phyloP scores from a whole-genome alignment of 2,113 vertebrate species.

The Holacanthus passer region DNA sequence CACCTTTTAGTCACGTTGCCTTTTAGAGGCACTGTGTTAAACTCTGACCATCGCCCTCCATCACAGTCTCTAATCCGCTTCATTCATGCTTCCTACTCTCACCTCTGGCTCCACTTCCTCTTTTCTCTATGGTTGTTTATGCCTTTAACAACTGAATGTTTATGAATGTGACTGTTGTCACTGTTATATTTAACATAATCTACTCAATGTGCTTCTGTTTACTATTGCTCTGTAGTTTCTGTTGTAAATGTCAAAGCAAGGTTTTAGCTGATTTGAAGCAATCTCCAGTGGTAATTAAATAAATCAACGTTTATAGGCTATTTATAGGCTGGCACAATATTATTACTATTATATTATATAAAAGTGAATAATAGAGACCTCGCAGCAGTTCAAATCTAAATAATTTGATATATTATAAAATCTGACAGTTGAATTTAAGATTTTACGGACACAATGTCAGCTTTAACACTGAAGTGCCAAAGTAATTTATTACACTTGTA shows the following conservation, averaged over 20 bases:
- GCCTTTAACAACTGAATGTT: constrained; percentile 1
- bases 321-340: too few relatives aligned
- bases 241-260: constrained; percentile 53
- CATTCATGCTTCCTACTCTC: background rate
- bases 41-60: too few relatives aligned
- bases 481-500: too few relatives aligned
- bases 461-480: too few relatives aligned
- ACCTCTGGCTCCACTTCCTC: background rate
- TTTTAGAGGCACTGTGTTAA: background rate
- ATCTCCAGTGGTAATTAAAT: background rate
- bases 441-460: too few relatives aligned
- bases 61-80: constrained; percentile 1
- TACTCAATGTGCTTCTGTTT: constrained; percentile 11
- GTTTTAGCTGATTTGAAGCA: constrained; percentile 9
- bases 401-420: too few relatives aligned
- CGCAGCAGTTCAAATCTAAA: too few relatives aligned
- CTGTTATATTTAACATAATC: too few relatives aligned
- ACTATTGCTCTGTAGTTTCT: background rate
- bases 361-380: too few relatives aligned
- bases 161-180: constrained; percentile 23
- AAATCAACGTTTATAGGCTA: too few relatives aligned
- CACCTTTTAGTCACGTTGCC: constrained; percentile 21
- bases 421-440: too few relatives aligned
- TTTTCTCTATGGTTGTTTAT: background rate
- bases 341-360: too few relatives aligned